phyloP scores from a whole-genome alignment of 2,113 vertebrate species.

The Rhinoptilus africanus region DNA sequence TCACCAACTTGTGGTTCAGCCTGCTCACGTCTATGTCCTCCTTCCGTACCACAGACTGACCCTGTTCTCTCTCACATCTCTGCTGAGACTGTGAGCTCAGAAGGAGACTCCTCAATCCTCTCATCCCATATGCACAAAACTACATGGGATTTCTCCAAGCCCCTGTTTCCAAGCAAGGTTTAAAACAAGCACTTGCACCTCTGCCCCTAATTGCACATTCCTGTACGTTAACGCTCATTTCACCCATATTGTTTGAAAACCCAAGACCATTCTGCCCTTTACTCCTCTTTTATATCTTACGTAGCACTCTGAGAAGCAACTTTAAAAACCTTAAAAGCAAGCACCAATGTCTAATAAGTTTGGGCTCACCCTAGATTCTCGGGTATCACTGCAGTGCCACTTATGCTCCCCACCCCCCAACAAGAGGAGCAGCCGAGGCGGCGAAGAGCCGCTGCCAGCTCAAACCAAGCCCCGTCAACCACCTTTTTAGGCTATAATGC shows the following conservation, averaged over 20 bases:
- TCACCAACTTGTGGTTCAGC: not conserved
- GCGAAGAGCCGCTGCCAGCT: not conserved
- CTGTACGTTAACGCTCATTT: not conserved
- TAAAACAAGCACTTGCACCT: not conserved
- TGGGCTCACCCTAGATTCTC: not conserved
- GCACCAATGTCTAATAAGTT: not conserved
- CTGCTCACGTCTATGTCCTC: not conserved
- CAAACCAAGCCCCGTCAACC: not conserved
- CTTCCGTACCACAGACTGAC: not conserved
- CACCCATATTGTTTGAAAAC: not conserved
- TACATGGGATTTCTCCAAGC: not conserved
- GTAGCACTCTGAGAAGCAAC: not conserved
- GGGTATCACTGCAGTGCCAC: not conserved
- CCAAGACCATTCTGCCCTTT: not conserved
- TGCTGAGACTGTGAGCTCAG: not conserved
- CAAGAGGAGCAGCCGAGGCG: not conserved
- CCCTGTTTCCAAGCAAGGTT: not conserved
- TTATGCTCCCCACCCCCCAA: rapidly evolving
- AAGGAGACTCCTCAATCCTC: not conserved
- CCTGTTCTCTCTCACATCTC: not conserved
- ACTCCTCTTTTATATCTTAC: not conserved
- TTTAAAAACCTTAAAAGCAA: not conserved
- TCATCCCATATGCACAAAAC: not conserved
- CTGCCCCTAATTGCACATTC: not conserved
- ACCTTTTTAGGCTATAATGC: conserved; percentile 7